Percentiles rank a stretch among this genome's conserved stretches.
These are phyloP conservation scores for Astatoreochromis straeleni DNA, from an alignment of 2,113 vertebrate genomes.

Conservation along the genomic window DNA sequence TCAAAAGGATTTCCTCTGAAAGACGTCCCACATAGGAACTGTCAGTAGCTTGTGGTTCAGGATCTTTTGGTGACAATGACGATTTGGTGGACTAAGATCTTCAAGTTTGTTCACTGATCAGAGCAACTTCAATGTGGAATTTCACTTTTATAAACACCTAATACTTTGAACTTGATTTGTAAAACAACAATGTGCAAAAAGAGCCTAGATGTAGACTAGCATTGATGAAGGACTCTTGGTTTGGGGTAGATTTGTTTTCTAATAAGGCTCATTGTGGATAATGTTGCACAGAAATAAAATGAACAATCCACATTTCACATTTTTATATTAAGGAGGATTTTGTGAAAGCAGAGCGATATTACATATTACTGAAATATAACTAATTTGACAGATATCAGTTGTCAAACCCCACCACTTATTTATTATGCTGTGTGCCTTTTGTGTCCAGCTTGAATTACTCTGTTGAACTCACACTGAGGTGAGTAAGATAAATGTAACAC, in stretches of 20 bases:
- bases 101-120: not conserved
- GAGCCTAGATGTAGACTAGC: not conserved
- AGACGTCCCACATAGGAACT: not conserved
- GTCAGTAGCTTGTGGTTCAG: not conserved
- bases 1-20: not conserved
- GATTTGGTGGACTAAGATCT: not conserved
- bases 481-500: not conserved
- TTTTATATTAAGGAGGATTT: not conserved
- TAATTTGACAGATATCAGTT: not conserved
- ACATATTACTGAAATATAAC: not conserved
- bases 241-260: not conserved
- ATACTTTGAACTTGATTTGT: not conserved
- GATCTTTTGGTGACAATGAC: not conserved
- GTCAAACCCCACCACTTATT: not conserved
- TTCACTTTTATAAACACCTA: not conserved
- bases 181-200: not conserved
- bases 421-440: not conserved
- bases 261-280: not conserved
- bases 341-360: not conserved
- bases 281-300: not conserved
- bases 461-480: not conserved
- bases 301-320: not conserved
- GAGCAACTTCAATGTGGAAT: not conserved
- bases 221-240: not conserved
- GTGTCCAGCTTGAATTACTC: not conserved